phyloP scores from a whole-genome alignment of 2,888 invertebrate genomes.

The Noctua pronuba region DNA sequence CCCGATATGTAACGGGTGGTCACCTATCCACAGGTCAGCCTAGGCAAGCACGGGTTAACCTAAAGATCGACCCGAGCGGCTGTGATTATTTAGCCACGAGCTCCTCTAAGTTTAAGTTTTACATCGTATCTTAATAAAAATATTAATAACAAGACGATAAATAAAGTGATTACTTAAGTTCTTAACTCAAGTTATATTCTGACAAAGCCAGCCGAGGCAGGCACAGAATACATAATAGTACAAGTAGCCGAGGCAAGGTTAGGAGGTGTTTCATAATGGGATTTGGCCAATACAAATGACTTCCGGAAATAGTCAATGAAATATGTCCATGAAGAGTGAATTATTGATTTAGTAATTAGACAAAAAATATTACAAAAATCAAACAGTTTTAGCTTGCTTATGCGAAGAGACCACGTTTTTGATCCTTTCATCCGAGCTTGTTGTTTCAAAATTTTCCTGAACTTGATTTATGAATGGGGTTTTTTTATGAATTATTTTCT shows the following conservation, averaged over 20 bases:
- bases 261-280: conserved; percentile 1
- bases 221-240: too few species aligned
- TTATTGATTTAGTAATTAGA: not conserved
- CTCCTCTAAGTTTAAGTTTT: not conserved
- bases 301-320: conserved; percentile 13
- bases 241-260: conserved; percentile 1
- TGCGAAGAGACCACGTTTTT: not conserved
- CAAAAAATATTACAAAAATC: not conserved
- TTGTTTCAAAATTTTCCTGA: not conserved
- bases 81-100: too few species aligned
- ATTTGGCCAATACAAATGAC: conserved; percentile 14
- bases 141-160: not conserved
- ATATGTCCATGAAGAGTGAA: conserved; percentile 13
- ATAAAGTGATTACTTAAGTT: not conserved
- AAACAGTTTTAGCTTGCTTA: not conserved
- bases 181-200: not conserved
- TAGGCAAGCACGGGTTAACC: too few species aligned
- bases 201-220: too few species aligned
- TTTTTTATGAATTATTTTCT: too few species aligned
- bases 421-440: not conserved
- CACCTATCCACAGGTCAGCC: too few species aligned
- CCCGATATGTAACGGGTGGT: too few species aligned
- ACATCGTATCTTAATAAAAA: not conserved
- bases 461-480: too few species aligned
- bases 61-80: too few species aligned